Conservation (phyloP, 2,888 invertebrate species). For the Nudaria mundana region DNA sequence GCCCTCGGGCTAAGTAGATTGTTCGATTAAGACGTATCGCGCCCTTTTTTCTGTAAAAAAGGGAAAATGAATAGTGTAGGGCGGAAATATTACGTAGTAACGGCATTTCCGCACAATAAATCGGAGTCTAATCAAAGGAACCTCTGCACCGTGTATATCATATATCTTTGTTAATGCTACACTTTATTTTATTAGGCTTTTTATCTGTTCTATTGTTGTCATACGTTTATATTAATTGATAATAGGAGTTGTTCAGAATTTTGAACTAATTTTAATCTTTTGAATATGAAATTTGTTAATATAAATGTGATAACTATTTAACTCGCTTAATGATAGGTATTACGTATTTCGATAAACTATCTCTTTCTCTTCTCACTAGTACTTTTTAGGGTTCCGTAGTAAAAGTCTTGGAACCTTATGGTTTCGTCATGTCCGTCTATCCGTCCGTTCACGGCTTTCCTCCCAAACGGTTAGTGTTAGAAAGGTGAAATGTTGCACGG, state of each 20-base stretch:
- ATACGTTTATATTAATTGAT: constrained; percentile 66
- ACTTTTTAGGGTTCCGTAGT: too few species aligned
- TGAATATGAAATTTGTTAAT: too few species aligned
- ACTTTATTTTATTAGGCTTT: constrained; percentile 77
- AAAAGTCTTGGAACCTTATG: too few species aligned
- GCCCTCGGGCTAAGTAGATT: constrained; percentile 43
- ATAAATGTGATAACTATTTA: too few species aligned
- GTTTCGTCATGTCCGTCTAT: too few species aligned
- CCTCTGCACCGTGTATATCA: constrained; percentile 55
- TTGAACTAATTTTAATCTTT: too few species aligned
- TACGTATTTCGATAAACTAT: too few species aligned
- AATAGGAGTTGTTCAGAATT: constrained; percentile 17
- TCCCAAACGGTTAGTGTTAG: too few species aligned
- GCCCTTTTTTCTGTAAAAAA: constrained; percentile 79
- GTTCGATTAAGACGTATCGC: constrained; percentile 76
- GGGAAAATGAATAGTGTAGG: constrained; percentile 75
- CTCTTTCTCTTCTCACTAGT: too few species aligned
- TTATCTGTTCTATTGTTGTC: constrained; percentile 68
- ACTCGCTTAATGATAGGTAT: too few species aligned
- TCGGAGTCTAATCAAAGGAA: constrained; percentile 80
- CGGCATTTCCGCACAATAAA: constrained; percentile 82
- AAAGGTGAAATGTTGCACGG: too few species aligned
- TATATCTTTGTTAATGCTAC: constrained; percentile 78
- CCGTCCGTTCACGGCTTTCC: too few species aligned
- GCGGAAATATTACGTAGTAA: constrained; percentile 81